A percentile compares a stretch with the other conserved stretches of the same genome.
Evolutionary conservation across 2,888 invertebrate genomes (phyloP).

Genomic region (Apodemia mormo): DNA sequence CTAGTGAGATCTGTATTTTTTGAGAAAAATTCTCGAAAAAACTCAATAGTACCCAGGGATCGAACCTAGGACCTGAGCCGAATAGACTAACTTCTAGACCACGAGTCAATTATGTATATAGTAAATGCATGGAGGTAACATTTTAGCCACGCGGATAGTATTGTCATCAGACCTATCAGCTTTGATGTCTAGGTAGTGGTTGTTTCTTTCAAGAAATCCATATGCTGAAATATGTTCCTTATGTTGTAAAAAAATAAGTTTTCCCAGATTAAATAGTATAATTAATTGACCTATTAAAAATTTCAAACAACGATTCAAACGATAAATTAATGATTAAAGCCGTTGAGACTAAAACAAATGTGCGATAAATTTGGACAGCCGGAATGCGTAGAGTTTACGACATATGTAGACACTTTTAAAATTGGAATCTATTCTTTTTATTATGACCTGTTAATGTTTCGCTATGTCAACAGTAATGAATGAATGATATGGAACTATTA

Average conservation of each 20-base stretch:
- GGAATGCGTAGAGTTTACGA: background rate
- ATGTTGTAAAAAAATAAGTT: background rate
- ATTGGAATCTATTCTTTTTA: background rate
- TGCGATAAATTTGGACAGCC: background rate
- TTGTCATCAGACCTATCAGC: too few relatives aligned
- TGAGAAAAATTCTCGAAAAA: too few relatives aligned
- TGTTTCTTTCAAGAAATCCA: too few relatives aligned
- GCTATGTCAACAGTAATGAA: background rate
- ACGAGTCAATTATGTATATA: too few relatives aligned
- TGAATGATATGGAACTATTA: background rate
- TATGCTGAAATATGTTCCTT: too few relatives aligned
- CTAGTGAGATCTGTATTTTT: too few relatives aligned
- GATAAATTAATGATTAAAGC: background rate
- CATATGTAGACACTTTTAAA: background rate
- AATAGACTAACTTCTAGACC: too few relatives aligned
- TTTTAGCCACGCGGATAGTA: too few relatives aligned
- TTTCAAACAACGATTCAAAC: background rate
- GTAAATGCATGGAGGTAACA: too few relatives aligned
- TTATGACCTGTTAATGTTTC: background rate
- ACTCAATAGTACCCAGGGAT: too few relatives aligned
- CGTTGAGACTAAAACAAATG: background rate
- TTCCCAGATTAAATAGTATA: background rate
- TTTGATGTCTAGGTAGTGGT: too few relatives aligned
- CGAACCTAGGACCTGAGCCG: too few relatives aligned
- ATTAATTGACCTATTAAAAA: background rate